These are phyloP conservation scores for Prosopocoilus inquinatus DNA, from an alignment of 2,888 invertebrate species.

Conservation along the genomic window DNA sequence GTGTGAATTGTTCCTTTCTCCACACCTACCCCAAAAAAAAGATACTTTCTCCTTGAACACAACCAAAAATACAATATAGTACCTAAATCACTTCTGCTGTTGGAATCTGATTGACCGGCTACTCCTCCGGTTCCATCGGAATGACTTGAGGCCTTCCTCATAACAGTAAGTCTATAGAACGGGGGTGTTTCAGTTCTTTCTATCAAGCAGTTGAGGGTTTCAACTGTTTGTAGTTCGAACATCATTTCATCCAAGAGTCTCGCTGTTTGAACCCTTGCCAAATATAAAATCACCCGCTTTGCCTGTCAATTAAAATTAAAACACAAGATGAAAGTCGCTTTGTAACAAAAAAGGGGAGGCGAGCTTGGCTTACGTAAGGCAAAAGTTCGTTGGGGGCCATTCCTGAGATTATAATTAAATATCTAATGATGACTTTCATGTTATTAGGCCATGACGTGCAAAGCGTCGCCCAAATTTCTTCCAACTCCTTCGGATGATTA, in stretches of 20 bases:
- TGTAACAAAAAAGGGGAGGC: background rate
- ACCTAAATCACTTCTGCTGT: conserved; percentile 48
- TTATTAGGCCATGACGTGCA: conserved; percentile 97
- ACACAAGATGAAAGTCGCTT: conserved; percentile 8
- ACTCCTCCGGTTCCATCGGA: conserved; percentile 61
- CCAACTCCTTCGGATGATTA: conserved; percentile 92
- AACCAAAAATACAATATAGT: conserved; percentile 4
- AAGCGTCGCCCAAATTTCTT: conserved; percentile 93
- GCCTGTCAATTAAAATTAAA: conserved; percentile 60
- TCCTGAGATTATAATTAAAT: conserved; percentile 93
- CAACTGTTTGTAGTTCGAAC: conserved; percentile 95
- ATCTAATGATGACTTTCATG: conserved; percentile 92
- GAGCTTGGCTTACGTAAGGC: conserved; percentile 72
- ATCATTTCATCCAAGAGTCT: conserved; percentile 95
- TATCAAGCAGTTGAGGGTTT: conserved; percentile 92
- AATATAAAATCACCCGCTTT: conserved; percentile 89
- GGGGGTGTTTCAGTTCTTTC: conserved; percentile 98
- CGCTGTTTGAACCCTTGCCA: conserved; percentile 90
- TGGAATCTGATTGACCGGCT: conserved; percentile 54
- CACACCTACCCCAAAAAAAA: conserved; percentile 57
- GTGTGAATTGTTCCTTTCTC: conserved; percentile 97
- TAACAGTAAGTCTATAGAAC: conserved; percentile 91
- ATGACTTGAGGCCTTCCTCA: conserved; percentile 86
- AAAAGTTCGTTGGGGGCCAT: conserved; percentile 95
- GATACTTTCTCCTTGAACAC: background rate